These are phyloP conservation scores for Scaptomyza tumidula DNA, from an alignment of 2,888 invertebrate species.

Conservation along the genomic window DNA sequence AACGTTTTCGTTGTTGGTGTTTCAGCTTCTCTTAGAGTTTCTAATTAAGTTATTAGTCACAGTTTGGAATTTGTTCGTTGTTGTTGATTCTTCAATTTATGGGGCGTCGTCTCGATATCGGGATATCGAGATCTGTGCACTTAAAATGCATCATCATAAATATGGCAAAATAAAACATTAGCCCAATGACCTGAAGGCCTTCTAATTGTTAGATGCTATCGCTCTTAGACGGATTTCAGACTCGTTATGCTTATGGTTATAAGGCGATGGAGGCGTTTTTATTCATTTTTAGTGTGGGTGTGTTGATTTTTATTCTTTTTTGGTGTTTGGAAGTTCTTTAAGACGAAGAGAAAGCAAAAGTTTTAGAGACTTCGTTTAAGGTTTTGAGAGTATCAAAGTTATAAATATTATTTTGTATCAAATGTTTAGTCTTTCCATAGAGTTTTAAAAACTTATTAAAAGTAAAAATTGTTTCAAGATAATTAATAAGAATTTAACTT, in stretches of 20 bases:
- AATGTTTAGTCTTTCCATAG: no score
- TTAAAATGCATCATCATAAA: conserved; percentile 73
- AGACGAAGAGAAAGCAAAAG: conserved; percentile 26
- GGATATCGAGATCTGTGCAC: conserved; percentile 52
- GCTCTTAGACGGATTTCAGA: conserved; percentile 27
- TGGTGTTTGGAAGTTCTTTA: conserved; percentile 3
- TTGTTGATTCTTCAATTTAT: conserved; percentile 49
- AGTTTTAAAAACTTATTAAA: no score
- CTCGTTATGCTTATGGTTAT: conserved; percentile 46
- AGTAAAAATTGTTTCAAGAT: no score
- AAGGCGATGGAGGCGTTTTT: conserved; percentile 36
- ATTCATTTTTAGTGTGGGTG: conserved; percentile 13
- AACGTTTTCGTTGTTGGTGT: conserved; percentile 26
- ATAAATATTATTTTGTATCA: background rate
- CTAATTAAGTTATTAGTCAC: conserved; percentile 82
- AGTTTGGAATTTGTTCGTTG: conserved; percentile 59
- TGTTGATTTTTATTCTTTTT: background rate
- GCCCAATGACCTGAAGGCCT: conserved; percentile 47
- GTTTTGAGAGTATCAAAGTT: background rate
- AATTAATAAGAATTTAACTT: no score
- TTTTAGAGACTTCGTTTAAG: background rate
- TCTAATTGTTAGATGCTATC: conserved; percentile 59
- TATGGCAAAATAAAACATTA: conserved; percentile 67
- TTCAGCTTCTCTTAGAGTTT: conserved; percentile 50
- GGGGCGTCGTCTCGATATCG: conserved; percentile 52